These are phyloP conservation scores for Apotomis betuletana DNA, from an alignment of 2,888 invertebrate species.

Conservation along the genomic window DNA sequence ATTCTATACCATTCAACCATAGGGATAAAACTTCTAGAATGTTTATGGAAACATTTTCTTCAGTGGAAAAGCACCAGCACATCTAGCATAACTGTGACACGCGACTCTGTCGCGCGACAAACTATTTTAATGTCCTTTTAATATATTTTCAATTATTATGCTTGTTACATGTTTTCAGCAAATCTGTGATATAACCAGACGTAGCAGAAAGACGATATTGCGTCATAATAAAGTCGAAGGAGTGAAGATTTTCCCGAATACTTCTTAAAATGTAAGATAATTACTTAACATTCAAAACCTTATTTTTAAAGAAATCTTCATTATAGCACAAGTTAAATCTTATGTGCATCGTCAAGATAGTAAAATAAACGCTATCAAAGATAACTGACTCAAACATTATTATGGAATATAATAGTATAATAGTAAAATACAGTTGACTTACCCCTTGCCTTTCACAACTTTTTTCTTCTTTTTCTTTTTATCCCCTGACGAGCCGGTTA, in stretches of 20 bases:
- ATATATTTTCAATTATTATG: no score
- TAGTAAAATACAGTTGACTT: slow-evolving; percentile 40
- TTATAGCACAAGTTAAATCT: background rate
- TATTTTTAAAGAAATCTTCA: background rate
- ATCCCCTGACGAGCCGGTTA: slow-evolving; percentile 84
- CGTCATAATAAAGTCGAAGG: background rate
- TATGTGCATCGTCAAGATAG: background rate
- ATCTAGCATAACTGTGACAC: no score
- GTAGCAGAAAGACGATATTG: background rate
- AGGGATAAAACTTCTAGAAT: no score
- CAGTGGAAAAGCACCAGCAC: no score
- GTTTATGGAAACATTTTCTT: no score
- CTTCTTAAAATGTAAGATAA: background rate
- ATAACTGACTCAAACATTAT: background rate
- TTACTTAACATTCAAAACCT: background rate
- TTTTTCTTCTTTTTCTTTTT: slow-evolving; percentile 88
- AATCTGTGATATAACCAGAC: no score
- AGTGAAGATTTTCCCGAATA: background rate
- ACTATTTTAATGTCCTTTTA: no score
- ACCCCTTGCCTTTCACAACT: slow-evolving; percentile 73
- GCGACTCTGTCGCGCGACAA: no score
- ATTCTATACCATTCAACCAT: no score
- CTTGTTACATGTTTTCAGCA: no score
- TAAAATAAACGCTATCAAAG: background rate
- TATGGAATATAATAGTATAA: background rate